Base-by-base conservation (phyloP, 2,888 invertebrate species). In the Choreutis nemorana region DNA sequence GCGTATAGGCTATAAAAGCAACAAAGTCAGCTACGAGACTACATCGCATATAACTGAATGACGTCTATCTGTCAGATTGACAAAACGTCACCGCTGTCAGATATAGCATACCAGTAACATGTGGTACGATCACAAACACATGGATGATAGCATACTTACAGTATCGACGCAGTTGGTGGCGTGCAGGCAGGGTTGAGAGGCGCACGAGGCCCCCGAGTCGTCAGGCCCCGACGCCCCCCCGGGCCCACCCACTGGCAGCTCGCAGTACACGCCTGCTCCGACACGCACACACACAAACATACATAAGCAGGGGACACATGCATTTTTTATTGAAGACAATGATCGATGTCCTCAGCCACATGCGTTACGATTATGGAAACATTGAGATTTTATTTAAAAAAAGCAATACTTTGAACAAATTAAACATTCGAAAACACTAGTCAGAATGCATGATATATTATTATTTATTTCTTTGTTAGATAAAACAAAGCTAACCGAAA, bases 101-200 rank as follows among this genome's bases (percentile, higher is more conserved):
- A n/a, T n/a, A n/a, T n/a, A n/a, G n/a, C n/a, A n/a, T n/a, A n/a
- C n/a, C n/a, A n/a, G n/a, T n/a, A n/a, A n/a, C n/a, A n/a, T n/a
- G n/a, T n/a, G n/a, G n/a, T n/a, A n/a, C n/a, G n/a, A n/a, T n/a
- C n/a, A n/a, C n/a, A n/a, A n/a, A n/a, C n/a, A n/a, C n/a, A n/a
- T n/a, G n/a, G n/a, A n/a, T n/a, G n/a, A n/a, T n/a, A n/a, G 18
- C 18, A 21, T 44, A 85, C 86, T 86, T 65, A 87, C 87, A 50
- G 78, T 81, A 53, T 87, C 85, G 39, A 71, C 72, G 64, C 88
- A 89, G 45, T 67, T 52, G 35, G 64, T 50, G 34, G 84, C 85
- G 68, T 86, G 84, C 41, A 64, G 54, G 50, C 88, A 89, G 31
- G 86, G 86, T 41, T 60, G 57, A 45, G 79, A 64, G 42, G 68